A percentile compares a stretch with the other conserved stretches of the same genome.
Conservation (phyloP, 2,113 vertebrate genomes). For the Rafetus swinhoei region DNA sequence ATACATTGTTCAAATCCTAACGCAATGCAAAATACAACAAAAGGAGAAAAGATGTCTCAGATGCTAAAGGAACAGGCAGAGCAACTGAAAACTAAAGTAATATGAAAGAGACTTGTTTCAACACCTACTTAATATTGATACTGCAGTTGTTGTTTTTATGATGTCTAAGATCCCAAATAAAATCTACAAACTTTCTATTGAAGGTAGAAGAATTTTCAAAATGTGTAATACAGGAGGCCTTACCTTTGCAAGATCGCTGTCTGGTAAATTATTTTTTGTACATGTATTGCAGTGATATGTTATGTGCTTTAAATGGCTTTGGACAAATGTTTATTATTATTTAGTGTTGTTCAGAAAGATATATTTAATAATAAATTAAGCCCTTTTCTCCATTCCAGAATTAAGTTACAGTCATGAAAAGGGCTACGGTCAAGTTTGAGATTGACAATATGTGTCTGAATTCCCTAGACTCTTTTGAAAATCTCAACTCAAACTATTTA, state of each 20-base stretch:
- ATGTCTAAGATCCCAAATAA: background rate
- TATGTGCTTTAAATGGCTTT: background rate
- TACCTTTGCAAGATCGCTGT: constrained; percentile 76
- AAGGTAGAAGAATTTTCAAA: constrained; percentile 89
- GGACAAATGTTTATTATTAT: background rate
- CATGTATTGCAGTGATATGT: background rate
- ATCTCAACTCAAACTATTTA: background rate
- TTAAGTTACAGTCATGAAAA: background rate
- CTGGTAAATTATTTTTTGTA: constrained; percentile 78
- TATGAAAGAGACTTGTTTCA: constrained; percentile 28
- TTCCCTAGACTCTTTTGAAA: background rate
- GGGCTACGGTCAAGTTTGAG: background rate
- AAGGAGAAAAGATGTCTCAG: constrained; percentile 86
- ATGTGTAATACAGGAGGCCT: constrained; percentile 67
- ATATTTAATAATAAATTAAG: background rate
- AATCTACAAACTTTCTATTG: constrained; percentile 34
- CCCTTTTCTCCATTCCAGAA: background rate
- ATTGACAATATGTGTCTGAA: background rate
- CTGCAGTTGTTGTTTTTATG: background rate
- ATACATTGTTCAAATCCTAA: background rate
- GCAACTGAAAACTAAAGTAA: constrained; percentile 86
- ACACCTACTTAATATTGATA: background rate
- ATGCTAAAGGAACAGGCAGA: constrained; percentile 85
- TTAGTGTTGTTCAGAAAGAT: background rate
- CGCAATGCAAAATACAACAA: constrained; percentile 68